Conservation (phyloP, 2,888 invertebrate genomes). For the Rapana venosa region DNA sequence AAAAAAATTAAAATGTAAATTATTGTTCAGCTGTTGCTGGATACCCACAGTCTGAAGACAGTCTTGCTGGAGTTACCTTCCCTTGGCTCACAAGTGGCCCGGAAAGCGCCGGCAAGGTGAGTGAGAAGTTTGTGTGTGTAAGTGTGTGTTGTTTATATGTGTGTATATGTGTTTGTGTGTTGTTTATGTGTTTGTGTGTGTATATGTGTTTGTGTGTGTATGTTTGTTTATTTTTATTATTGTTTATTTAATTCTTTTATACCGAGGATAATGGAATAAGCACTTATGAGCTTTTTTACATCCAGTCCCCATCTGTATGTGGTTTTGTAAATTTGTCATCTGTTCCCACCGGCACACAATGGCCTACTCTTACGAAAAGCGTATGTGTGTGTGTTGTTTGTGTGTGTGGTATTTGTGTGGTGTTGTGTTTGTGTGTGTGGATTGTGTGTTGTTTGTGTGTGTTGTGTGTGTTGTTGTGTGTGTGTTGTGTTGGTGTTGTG, state of each 20-base stretch:
- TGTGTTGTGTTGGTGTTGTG: not conserved
- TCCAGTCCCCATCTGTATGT: too few relatives aligned
- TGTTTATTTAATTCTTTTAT: too few relatives aligned
- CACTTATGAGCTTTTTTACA: too few relatives aligned
- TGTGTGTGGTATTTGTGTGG: too few relatives aligned
- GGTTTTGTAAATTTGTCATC: too few relatives aligned
- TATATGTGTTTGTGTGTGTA: not conserved
- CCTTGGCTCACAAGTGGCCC: constrained; percentile 89
- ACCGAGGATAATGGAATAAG: too few relatives aligned
- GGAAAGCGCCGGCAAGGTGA: constrained; percentile 93
- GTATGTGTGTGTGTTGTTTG: too few relatives aligned
- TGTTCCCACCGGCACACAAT: too few relatives aligned
- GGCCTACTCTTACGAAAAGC: too few relatives aligned
- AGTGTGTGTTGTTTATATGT: not conserved
- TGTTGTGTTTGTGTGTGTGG: too few relatives aligned
- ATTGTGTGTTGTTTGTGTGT: not conserved
- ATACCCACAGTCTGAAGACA: constrained; percentile 86
- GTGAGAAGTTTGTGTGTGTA: not conserved
- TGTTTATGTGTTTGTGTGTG: not conserved
- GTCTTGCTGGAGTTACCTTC: constrained; percentile 96
- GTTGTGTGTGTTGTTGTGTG: not conserved
- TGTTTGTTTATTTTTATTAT: too few relatives aligned
- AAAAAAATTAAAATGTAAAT: not conserved
- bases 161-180: not conserved
- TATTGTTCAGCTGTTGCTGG: constrained; percentile 86